Evolutionary conservation across 2,797 vertebrate genomes (phyloP).

Genomic region (Esox masquinongy): DNA sequence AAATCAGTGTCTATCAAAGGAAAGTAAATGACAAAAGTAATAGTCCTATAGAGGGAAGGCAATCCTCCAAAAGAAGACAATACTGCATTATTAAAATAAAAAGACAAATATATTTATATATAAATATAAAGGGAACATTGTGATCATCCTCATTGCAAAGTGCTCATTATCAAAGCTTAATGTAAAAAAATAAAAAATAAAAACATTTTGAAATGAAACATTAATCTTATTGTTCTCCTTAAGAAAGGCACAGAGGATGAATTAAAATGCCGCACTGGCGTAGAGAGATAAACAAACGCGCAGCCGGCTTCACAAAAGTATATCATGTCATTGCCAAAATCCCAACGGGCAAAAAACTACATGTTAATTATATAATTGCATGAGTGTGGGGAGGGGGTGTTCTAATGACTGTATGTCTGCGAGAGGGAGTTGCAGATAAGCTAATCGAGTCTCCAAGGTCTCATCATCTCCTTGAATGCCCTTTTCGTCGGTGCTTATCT

Average conservation of each 20-base stretch:
- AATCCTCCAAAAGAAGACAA: not conserved
- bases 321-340: conserved; percentile 8
- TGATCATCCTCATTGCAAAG: not conserved
- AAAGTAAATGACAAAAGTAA: not conserved
- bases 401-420: not conserved
- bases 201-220: not conserved
- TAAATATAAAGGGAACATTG: not conserved
- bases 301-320: not conserved
- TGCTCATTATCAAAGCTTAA: not conserved
- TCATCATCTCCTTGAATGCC: not conserved
- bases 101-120: not conserved
- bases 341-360: not conserved
- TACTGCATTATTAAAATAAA: not conserved
- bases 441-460: not conserved
- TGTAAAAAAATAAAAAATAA: not conserved
- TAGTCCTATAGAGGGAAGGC: too few relatives aligned
- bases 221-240: not conserved
- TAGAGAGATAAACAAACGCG: not conserved
- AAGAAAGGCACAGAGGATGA: not conserved
- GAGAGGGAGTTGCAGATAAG: not conserved
- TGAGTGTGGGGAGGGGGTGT: not conserved
- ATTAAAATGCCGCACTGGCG: not conserved
- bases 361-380: conserved; percentile 11
- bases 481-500: too few relatives aligned
- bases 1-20: not conserved